These are phyloP conservation scores for Aelia acuminata DNA, from an alignment of 2,888 invertebrate genomes.

Conservation along the genomic window DNA sequence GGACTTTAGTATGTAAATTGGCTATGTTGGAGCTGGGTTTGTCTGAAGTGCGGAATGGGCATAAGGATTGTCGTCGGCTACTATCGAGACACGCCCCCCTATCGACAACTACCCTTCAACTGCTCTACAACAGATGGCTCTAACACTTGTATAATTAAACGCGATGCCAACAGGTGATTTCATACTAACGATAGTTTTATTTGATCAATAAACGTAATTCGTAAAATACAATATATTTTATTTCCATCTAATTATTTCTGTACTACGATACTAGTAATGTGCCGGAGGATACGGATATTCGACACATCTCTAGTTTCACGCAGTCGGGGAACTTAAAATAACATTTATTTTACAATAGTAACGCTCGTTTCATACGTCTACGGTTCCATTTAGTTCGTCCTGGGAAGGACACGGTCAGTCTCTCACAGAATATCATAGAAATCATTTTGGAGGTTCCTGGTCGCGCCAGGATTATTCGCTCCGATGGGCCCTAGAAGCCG, in stretches of 20 bases:
- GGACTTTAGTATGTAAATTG: slow-evolving; percentile 33
- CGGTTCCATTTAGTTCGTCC: no score
- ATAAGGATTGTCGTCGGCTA: not conserved
- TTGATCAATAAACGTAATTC: not conserved
- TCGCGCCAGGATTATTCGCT: no score
- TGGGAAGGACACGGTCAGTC: no score
- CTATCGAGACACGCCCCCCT: not conserved
- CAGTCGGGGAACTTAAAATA: no score
- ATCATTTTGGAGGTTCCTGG: no score
- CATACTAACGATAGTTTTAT: not conserved
- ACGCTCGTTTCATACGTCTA: no score
- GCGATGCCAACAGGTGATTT: not conserved
- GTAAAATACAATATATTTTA: not conserved
- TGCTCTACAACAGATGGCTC: not conserved
- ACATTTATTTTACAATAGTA: no score
- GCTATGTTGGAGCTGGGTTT: not conserved
- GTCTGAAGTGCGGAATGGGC: no score
- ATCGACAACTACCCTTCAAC: not conserved
- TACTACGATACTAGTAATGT: not conserved
- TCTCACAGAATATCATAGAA: no score
- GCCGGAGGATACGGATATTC: no score
- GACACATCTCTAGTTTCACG: no score
- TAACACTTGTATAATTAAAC: not conserved
- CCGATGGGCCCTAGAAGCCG: no score
- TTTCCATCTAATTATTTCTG: not conserved